phyloP scores from a whole-genome alignment of 2,797 vertebrate species.

The Numenius phaeopus region DNA sequence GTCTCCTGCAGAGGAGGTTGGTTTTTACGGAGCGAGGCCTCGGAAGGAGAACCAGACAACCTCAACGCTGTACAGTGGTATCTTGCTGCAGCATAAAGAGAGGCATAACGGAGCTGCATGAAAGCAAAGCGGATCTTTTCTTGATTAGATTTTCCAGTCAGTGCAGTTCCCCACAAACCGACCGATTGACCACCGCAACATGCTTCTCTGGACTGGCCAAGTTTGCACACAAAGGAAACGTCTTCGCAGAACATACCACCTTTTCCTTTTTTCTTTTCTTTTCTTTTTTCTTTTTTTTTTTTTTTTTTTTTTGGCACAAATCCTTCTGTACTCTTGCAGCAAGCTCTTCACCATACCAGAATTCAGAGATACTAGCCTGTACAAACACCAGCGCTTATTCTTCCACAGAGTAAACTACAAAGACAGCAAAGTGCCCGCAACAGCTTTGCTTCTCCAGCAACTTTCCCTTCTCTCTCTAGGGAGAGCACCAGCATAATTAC shows the following conservation, averaged over 20 bases:
- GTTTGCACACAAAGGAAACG: constrained; percentile 79
- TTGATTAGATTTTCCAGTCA: constrained; percentile 76
- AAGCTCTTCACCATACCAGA: constrained; percentile 49
- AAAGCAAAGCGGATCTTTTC: constrained; percentile 81
- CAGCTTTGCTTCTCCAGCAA: constrained; percentile 55
- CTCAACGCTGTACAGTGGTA: constrained; percentile 39
- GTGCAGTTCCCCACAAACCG: constrained; percentile 42
- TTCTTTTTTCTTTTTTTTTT: constrained; percentile 80
- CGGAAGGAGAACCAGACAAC: constrained; percentile 11
- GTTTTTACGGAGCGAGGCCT: constrained; percentile 48
- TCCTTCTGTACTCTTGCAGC: constrained; percentile 67
- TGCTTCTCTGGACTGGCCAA: constrained; percentile 84
- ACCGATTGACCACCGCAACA: constrained; percentile 63
- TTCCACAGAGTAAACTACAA: constrained; percentile 56
- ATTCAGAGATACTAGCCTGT: constrained; percentile 43
- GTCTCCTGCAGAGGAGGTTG: constrained; percentile 47
- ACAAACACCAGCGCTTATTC: constrained; percentile 58
- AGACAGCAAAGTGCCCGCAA: constrained; percentile 50
- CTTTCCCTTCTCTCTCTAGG: constrained; percentile 49
- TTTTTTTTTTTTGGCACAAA: constrained; percentile 86
- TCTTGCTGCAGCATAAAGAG: constrained; percentile 50
- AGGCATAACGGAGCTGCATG: constrained; percentile 67
- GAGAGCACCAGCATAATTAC: constrained; percentile 78
- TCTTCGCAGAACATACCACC: constrained; percentile 71
- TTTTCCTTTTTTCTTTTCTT: constrained; percentile 57